A percentile compares a stretch with the other conserved stretches of the same genome.
These are phyloP conservation scores for Megaceryle torquata DNA, from an alignment of 2,113 vertebrate genomes.

Conservation along the genomic window DNA sequence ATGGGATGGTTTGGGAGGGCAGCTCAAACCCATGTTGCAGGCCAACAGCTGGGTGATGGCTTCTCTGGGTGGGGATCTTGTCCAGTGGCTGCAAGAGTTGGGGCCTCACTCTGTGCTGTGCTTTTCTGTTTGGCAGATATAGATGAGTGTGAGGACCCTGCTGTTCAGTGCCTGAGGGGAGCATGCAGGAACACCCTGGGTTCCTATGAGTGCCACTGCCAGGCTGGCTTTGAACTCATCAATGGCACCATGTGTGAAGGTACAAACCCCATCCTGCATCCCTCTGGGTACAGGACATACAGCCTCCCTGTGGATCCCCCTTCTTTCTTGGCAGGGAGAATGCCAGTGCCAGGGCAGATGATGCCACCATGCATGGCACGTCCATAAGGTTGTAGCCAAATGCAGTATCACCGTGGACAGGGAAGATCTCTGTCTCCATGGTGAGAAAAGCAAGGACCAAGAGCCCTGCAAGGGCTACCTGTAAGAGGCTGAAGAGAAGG, in stretches of 20 bases:
- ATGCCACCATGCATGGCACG: neutral
- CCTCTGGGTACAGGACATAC: neutral
- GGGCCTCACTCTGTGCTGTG: neutral
- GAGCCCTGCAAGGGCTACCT: neutral
- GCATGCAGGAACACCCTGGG: conserved; percentile 79
- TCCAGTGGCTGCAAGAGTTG: neutral
- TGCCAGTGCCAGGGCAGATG: neutral
- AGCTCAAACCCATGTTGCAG: neutral
- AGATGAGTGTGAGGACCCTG: conserved; percentile 75
- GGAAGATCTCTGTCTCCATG: neutral
- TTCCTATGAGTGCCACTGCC: conserved; percentile 81
- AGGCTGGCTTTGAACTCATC: conserved; percentile 72
- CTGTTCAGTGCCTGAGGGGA: conserved; percentile 69
- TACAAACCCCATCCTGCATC: neutral
- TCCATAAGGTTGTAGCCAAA: neutral
- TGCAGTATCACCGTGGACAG: neutral
- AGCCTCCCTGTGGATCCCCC: neutral
- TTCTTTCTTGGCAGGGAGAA: neutral
- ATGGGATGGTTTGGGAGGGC: neutral
- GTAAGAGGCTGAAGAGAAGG: neutral
- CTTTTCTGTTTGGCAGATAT: conserved; percentile 70
- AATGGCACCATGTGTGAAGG: conserved; percentile 66
- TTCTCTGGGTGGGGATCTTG: neutral
- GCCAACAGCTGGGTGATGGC: neutral
- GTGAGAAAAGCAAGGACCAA: neutral